Percentiles rank a stretch among this genome's conserved stretches.
Evolutionary conservation across 2,888 invertebrate species (phyloP).

Genomic region (Acleris cristana): DNA sequence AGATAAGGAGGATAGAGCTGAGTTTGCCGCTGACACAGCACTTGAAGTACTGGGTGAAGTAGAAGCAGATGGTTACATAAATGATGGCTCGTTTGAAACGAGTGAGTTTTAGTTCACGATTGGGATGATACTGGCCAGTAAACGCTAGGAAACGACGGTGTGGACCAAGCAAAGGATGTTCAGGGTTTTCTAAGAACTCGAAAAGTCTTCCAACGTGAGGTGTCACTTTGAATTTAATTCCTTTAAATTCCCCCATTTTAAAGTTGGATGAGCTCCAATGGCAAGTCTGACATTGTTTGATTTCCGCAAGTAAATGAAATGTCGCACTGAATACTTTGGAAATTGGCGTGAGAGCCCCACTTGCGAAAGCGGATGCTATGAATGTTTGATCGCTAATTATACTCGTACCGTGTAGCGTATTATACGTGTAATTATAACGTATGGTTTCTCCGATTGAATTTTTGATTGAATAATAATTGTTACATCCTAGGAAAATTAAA

Average conservation of each 20-base stretch:
- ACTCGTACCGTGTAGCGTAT: constrained; percentile 19
- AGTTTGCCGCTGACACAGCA: constrained; percentile 50
- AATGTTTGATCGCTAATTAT: constrained; percentile 53
- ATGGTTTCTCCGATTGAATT: constrained; percentile 50
- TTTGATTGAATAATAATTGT: constrained; percentile 41
- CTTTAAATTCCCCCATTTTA: constrained; percentile 2
- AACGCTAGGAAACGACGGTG: constrained; percentile 53
- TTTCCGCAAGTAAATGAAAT: constrained; percentile 16
- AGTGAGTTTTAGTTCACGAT: constrained; percentile 42
- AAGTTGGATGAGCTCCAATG: constrained; percentile 14
- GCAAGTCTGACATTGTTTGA: constrained; percentile 16
- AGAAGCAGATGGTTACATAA: constrained; percentile 54
- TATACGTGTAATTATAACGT: constrained; percentile 49
- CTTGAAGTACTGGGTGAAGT: constrained; percentile 61
- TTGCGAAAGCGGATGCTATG: constrained; percentile 50
- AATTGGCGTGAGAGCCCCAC: constrained; percentile 53
- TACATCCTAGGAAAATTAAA: not conserved
- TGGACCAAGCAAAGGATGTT: constrained; percentile 61
- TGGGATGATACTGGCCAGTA: constrained; percentile 59
- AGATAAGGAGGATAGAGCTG: constrained; percentile 53
- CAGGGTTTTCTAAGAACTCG: constrained; percentile 52
- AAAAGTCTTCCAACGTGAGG: constrained; percentile 39
- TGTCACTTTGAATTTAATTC: not conserved
- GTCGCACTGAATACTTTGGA: constrained; percentile 23
- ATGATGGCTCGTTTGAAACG: constrained; percentile 53